Base-by-base conservation (phyloP, 2,113 vertebrate genomes). In the Leptobrachium leishanense region DNA sequence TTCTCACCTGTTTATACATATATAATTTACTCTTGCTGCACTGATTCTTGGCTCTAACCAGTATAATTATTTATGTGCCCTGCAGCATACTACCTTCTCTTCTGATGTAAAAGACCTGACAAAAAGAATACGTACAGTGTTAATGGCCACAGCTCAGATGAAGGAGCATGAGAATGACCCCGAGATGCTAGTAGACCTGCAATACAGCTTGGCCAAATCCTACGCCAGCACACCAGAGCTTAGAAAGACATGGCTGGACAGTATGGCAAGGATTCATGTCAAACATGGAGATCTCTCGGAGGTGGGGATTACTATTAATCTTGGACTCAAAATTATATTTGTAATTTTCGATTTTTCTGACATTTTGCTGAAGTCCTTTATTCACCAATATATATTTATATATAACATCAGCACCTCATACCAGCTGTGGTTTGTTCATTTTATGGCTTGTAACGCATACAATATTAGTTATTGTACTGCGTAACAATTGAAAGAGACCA, bases 101-200 rank as follows among this genome's bases (percentile, higher is more conserved):
- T 97, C 95, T 0, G 97, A 99, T 0, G 98, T 99, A 20, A 99
- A 99, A 83, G 98, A 99, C 89, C 87, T 99, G 84, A 99, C 97
- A 46, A 99, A 99, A 76, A 92, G 96, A n/a, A 99, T 99, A 82
- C 91, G 97, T 59, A 99, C 98, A 0, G 98, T 99, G 1, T 87
- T 99, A 81, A 99, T 99, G 98, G 98, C 98, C 82, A 99, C 98
- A 0, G 97, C 97, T 57, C 98, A 99, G 88, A 99, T 99, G 98
- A 99, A 99, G 88, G 98, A 99, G 79, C 98, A 99, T 1, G 98
- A 98, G 85, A 92, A 95, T 15, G 98, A 99, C 83, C 97, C 97
- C 0, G 98, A 99, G 90, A 98, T 99, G 97, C 92, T 99, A 70
- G 98, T 99, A 83, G 98, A 99, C 85, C 94, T 99, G 68, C 98